Evolutionary conservation across 2,797 vertebrate genomes (phyloP).

Genomic region (Petrocephalus schoutedeni): DNA sequence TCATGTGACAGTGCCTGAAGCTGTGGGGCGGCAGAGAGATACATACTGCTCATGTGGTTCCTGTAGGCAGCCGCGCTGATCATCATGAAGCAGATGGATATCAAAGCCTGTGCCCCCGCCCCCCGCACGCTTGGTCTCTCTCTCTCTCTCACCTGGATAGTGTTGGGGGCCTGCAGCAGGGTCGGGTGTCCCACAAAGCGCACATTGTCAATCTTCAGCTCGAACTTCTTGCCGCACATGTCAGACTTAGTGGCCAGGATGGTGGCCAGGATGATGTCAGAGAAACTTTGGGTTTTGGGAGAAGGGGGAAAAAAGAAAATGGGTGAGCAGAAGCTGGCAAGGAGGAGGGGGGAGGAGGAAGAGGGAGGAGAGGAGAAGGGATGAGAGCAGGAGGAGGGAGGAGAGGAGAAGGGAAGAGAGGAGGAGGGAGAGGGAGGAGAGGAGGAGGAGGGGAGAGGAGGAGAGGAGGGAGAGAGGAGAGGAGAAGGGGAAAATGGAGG

Average conservation of each 20-base stretch:
- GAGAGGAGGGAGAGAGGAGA: too few species aligned
- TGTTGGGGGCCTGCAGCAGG: slow-evolving; percentile 80
- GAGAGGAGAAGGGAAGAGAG: background rate
- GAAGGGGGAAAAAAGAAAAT: background rate
- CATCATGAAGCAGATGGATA: background rate
- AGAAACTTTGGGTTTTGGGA: slow-evolving; percentile 76
- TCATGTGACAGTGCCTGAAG: background rate
- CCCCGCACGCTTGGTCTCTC: background rate
- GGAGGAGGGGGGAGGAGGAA: background rate
- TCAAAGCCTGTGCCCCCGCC: background rate
- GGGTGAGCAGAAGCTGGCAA: background rate
- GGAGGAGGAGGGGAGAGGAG: too few species aligned
- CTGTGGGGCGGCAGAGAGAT: background rate
- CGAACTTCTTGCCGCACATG: slow-evolving; percentile 97
- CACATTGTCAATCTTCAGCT: slow-evolving; percentile 97
- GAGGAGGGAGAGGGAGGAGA: too few species aligned
- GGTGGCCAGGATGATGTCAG: slow-evolving; percentile 92
- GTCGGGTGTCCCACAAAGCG: slow-evolving; percentile 96
- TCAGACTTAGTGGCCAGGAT: slow-evolving; percentile 98
- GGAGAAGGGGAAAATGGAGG: too few species aligned
- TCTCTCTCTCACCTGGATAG: slow-evolving; percentile 70
- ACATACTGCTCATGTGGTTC: background rate
- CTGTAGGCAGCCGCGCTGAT: too few species aligned
- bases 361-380: slow-evolving; percentile 9
- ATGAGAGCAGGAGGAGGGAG: slow-evolving; percentile 20